These are phyloP conservation scores for Diachasmimorpha longicaudata DNA, from an alignment of 1,140 invertebrate species.

Conservation along the genomic window DNA sequence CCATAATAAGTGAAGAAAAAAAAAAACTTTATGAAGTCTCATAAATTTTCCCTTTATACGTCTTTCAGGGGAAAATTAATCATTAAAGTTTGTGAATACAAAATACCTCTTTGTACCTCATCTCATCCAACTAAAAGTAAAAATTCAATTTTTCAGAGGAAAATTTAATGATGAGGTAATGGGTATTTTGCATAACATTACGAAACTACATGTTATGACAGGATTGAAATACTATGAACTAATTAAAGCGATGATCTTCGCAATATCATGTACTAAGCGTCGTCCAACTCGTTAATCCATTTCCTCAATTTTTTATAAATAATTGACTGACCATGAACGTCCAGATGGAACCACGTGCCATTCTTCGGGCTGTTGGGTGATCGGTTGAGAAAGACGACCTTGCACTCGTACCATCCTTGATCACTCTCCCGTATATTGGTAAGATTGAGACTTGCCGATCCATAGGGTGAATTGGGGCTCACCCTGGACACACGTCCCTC, in stretches of 20 bases:
- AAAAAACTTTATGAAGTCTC: background rate
- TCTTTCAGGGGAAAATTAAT: background rate
- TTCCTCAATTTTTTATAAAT: too few species aligned
- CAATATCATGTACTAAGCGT: too few species aligned
- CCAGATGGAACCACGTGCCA: conserved; percentile 95
- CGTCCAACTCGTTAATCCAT: too few species aligned
- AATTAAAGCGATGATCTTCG: too few species aligned
- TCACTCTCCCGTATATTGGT: conserved; percentile 90
- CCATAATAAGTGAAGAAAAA: background rate
- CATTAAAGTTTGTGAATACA: background rate
- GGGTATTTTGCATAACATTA: background rate
- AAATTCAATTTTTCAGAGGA: background rate
- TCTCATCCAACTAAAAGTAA: background rate
- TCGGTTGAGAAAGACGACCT: conserved; percentile 93
- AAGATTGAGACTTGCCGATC: conserved; percentile 90
- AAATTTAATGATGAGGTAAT: background rate
- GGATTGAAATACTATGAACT: too few species aligned
- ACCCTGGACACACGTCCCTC: conserved; percentile 89
- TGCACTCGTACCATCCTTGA: conserved; percentile 97
- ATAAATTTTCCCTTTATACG: background rate
- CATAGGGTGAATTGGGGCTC: conserved; percentile 83
- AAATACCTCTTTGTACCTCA: background rate
- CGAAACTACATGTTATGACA: background rate
- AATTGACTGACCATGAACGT: conserved; percentile 82
- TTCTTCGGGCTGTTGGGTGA: conserved; percentile 88